Percentiles rank a stretch among this genome's conserved stretches.
Evolutionary conservation across 2,888 invertebrate genomes (phyloP).

Genomic region (Anodontia alba): DNA sequence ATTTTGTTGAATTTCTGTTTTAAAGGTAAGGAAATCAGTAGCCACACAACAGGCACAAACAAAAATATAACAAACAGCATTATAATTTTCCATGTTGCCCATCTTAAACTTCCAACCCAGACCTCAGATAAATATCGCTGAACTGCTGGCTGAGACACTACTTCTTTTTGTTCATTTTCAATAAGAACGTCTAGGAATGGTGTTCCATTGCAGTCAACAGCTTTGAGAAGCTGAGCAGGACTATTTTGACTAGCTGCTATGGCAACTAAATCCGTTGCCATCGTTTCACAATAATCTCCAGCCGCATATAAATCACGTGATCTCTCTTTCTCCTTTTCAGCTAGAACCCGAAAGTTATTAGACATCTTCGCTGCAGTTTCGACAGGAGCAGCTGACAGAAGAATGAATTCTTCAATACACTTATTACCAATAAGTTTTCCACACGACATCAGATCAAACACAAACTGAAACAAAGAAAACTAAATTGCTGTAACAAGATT

Average conservation of each 20-base stretch:
- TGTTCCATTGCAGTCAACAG: constrained; percentile 96
- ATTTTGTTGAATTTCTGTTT: constrained; percentile 98
- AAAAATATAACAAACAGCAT: constrained; percentile 93
- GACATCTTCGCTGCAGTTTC: constrained; percentile 99
- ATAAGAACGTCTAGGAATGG: constrained; percentile 98
- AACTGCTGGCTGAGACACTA: constrained; percentile 96
- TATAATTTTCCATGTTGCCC: constrained; percentile 97
- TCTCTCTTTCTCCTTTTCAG: constrained; percentile 98
- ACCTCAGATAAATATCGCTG: constrained; percentile 97
- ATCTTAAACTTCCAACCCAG: constrained; percentile 98
- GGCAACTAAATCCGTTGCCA: constrained; percentile 98
- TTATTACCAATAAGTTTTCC: constrained; percentile 96
- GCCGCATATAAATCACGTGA: constrained; percentile 98
- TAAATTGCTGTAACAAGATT: no score
- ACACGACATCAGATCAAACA: constrained; percentile 99
- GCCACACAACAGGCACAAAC: constrained; percentile 97
- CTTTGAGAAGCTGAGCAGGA: constrained; percentile 96
- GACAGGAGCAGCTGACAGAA: constrained; percentile 99
- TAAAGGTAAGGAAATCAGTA: constrained; percentile 96
- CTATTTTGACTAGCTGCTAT: constrained; percentile 97
- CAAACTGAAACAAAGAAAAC: constrained; percentile 88
- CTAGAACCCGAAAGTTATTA: constrained; percentile 90
- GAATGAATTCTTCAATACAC: constrained; percentile 98
- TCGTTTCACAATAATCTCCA: constrained; percentile 97
- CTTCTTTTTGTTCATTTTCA: constrained; percentile 99